These are phyloP conservation scores for Nyctibius bracteatus DNA, from an alignment of 2,113 vertebrate species.

Conservation along the genomic window DNA sequence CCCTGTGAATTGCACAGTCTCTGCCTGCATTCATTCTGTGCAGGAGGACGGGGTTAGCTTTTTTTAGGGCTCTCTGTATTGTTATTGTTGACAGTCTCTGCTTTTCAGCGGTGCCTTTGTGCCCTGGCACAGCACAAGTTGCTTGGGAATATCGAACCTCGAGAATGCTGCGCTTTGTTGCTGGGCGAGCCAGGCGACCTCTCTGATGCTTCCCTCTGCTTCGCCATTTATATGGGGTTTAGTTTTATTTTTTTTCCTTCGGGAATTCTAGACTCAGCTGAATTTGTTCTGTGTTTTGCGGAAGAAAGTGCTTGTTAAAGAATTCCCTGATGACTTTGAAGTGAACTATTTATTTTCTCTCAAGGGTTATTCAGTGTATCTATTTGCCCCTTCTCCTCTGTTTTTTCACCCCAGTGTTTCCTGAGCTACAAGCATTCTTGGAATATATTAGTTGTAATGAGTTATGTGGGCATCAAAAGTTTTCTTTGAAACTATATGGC, in stretches of 20 bases:
- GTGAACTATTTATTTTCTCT: slow-evolving; percentile 61
- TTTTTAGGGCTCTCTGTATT: not conserved
- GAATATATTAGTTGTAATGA: slow-evolving; percentile 62
- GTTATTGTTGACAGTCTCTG: not conserved
- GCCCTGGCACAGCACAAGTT: slow-evolving; percentile 3
- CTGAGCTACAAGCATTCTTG: slow-evolving; percentile 66
- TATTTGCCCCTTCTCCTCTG: slow-evolving; percentile 35
- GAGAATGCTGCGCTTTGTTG: slow-evolving; percentile 5
- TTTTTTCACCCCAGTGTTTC: slow-evolving; percentile 52
- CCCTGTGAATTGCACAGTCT: not conserved
- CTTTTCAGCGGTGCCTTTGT: not conserved
- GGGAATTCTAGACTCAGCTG: slow-evolving; percentile 23
- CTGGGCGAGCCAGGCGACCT: not conserved
- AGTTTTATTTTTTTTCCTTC: slow-evolving; percentile 24
- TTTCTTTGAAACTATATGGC: slow-evolving; percentile 73
- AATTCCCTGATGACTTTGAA: slow-evolving; percentile 61
- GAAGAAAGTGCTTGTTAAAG: slow-evolving; percentile 52
- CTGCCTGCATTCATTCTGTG: not conserved
- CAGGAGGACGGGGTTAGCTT: not conserved
- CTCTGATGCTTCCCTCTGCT: not conserved
- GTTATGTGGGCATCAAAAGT: slow-evolving; percentile 70
- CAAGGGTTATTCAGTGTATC: slow-evolving; percentile 31
- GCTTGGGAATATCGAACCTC: not conserved
- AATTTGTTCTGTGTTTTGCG: slow-evolving; percentile 22
- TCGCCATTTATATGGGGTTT: not conserved